phyloP scores from a whole-genome alignment of 2,113 vertebrate species.

The Gopherus flavomarginatus region DNA sequence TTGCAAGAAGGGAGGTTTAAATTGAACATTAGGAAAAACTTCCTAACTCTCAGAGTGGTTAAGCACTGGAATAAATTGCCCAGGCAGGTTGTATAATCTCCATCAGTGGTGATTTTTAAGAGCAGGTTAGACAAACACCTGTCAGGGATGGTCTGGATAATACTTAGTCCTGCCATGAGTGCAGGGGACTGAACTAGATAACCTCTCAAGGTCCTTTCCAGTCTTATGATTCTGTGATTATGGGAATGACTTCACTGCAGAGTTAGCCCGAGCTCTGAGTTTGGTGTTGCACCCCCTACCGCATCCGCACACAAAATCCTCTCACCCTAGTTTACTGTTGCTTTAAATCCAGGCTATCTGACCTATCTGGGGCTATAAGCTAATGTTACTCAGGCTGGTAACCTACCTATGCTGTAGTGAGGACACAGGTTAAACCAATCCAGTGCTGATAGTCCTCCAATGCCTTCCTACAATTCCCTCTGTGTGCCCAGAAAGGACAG shows the following conservation, averaged over 20 bases:
- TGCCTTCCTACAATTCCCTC: background rate
- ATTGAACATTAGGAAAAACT: no score
- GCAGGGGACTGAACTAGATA: no score
- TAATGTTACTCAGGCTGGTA: background rate
- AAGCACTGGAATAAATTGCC: no score
- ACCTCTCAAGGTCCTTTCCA: no score
- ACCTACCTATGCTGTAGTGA: background rate
- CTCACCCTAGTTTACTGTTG: fast-evolving
- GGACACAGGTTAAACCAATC: background rate
- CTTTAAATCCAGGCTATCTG: background rate
- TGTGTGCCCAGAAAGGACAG: background rate
- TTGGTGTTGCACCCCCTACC: background rate
- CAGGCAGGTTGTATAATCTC: no score
- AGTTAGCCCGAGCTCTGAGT: background rate
- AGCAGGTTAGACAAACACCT: no score
- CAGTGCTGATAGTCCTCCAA: background rate
- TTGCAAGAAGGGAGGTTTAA: no score
- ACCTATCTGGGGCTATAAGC: background rate
- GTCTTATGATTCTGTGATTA: no score
- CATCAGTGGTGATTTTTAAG: no score
- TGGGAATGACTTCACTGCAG: background rate
- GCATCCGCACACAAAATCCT: background rate
- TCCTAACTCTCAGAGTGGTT: no score
- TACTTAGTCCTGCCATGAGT: no score
- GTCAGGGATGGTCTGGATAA: no score